phyloP scores from a whole-genome alignment of 2,888 invertebrate species.

The Hemaris fuciformis region DNA sequence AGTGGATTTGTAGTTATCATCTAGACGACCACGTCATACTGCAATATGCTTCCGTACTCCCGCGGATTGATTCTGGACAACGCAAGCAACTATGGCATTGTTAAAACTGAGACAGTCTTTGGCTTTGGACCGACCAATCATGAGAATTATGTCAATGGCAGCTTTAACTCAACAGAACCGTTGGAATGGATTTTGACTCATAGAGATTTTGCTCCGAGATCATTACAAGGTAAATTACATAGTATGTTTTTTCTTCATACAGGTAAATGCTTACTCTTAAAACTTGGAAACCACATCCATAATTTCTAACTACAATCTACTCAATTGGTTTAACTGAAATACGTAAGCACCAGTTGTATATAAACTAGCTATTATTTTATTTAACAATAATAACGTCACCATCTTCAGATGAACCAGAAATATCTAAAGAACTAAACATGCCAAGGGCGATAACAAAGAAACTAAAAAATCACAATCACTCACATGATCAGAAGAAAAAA shows the following conservation, averaged over 20 bases:
- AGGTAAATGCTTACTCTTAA: too few relatives aligned
- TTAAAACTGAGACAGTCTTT: conserved; percentile 62
- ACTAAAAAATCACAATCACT: conserved; percentile 28
- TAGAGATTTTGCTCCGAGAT: conserved; percentile 48
- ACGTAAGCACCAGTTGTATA: too few relatives aligned
- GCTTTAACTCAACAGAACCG: conserved; percentile 46
- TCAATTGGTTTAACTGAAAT: too few relatives aligned
- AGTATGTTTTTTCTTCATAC: too few relatives aligned
- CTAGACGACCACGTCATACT: background rate
- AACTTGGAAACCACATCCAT: too few relatives aligned
- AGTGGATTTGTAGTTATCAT: too few relatives aligned
- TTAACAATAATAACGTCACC: background rate
- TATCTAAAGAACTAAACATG: conserved; percentile 22
- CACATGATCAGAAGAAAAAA: conserved; percentile 13
- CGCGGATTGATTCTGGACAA: conserved; percentile 55
- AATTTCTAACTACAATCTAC: too few relatives aligned
- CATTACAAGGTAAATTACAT: conserved; percentile 49
- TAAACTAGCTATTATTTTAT: background rate
- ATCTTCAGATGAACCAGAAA: conserved; percentile 17
- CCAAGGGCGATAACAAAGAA: conserved; percentile 22
- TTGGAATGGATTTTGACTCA: conserved; percentile 56
- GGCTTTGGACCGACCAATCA: conserved; percentile 46
- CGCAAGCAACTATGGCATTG: conserved; percentile 58
- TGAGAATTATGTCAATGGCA: conserved; percentile 41
- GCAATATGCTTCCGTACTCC: conserved; percentile 58